Evolutionary conservation across 2,888 invertebrate genomes (phyloP).

Genomic region (Enchytraeus crypticus): DNA sequence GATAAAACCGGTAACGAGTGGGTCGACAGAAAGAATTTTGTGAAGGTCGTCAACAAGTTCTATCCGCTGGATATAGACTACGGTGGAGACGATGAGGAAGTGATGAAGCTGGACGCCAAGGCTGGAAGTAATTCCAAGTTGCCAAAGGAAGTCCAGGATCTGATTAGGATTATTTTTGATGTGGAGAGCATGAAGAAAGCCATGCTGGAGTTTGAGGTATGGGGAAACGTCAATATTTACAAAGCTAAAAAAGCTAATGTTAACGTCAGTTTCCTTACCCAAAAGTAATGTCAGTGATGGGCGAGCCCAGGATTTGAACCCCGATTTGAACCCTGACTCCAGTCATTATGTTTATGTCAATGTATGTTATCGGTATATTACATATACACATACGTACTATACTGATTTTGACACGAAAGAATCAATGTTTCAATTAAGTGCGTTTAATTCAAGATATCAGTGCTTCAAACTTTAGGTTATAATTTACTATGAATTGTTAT

Average conservation of each 20-base stretch:
- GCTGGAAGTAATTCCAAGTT: constrained; percentile 58
- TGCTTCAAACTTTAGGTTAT: too few species aligned
- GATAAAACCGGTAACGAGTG: constrained; percentile 81
- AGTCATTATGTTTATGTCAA: too few species aligned
- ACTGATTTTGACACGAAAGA: too few species aligned
- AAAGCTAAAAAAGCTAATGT: too few species aligned
- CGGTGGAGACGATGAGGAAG: constrained; percentile 52
- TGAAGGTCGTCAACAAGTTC: constrained; percentile 64
- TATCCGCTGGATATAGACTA: constrained; percentile 85
- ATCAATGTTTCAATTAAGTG: too few species aligned
- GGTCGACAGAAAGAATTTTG: constrained; percentile 60
- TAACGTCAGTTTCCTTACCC: too few species aligned
- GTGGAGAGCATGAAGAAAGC: constrained; percentile 81
- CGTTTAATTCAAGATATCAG: too few species aligned
- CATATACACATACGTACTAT: too few species aligned
- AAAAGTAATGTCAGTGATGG: too few species aligned
- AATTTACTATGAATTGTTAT: too few species aligned
- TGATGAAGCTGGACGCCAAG: constrained; percentile 32
- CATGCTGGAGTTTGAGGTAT: constrained; percentile 82
- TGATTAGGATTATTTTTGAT: constrained; percentile 81
- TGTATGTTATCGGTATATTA: too few species aligned
- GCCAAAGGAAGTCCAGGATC: constrained; percentile 66
- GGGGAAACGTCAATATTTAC: constrained; percentile 9
- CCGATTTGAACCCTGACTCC: background rate
- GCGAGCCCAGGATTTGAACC: background rate